phyloP scores from a whole-genome alignment of 1,140 invertebrate genomes.

The Nymphalis io region DNA sequence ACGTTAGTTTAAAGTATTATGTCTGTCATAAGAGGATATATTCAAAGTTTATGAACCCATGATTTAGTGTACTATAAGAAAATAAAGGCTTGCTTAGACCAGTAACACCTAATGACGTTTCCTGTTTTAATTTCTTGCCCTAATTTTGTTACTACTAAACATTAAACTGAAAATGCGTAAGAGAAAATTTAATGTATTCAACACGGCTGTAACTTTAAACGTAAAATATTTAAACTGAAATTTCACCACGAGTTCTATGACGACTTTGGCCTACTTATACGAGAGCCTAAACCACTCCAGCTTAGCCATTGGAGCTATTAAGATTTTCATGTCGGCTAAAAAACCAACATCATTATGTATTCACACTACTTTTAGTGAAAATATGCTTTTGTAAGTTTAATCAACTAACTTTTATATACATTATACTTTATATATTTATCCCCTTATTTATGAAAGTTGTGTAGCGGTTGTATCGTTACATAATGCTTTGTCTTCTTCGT shows the following conservation, averaged over 20 bases:
- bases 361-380: constrained; percentile 22
- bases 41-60: too few relatives aligned
- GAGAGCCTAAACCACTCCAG: constrained; percentile 40
- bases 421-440: neutral
- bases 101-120: constrained; percentile 22
- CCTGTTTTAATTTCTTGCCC: constrained; percentile 40
- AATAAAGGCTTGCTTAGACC: constrained; percentile 6
- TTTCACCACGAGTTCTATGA: constrained; percentile 44
- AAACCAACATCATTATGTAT: constrained; percentile 37
- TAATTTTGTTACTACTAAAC: constrained; percentile 35
- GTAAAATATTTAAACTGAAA: constrained; percentile 49
- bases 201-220: constrained; percentile 34
- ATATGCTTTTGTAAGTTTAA: neutral
- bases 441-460: too few relatives aligned
- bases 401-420: neutral
- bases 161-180: constrained; percentile 37
- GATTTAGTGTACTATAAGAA: neutral
- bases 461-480: too few relatives aligned
- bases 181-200: constrained; percentile 38
- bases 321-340: constrained; percentile 37
- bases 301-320: constrained; percentile 43
- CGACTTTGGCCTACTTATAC: constrained; percentile 48
- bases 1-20: too few relatives aligned
- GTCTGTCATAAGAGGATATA: too few relatives aligned
- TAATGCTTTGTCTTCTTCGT: too few relatives aligned